phyloP scores from a whole-genome alignment of 1,140 invertebrate genomes.

The Dryas iulia region DNA sequence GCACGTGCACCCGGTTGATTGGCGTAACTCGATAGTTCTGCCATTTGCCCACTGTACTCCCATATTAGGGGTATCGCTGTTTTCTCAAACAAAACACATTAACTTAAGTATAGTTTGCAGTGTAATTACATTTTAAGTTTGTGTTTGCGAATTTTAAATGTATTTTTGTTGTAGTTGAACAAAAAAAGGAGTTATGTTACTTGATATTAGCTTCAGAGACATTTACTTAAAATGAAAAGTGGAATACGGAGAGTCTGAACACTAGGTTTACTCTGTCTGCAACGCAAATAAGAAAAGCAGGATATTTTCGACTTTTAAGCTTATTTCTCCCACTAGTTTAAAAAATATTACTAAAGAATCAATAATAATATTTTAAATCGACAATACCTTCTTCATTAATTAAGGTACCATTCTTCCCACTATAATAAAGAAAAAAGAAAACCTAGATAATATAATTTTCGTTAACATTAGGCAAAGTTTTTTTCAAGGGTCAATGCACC shows the following conservation, averaged over 20 bases:
- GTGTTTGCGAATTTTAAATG: not conserved
- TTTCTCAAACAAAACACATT: slow-evolving; percentile 1
- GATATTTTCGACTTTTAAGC: no score
- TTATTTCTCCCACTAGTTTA: no score
- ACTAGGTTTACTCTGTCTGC: no score
- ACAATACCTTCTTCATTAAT: no score
- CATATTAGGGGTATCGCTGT: slow-evolving; percentile 41
- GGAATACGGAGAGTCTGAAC: no score
- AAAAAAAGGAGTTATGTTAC: no score
- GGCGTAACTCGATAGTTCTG: slow-evolving; percentile 76
- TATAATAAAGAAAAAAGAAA: not conserved
- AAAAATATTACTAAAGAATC: no score
- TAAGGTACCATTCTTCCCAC: not conserved
- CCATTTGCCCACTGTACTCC: slow-evolving; percentile 62
- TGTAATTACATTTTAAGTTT: not conserved
- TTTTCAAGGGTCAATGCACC: slow-evolving; percentile 3
- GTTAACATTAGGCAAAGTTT: not conserved
- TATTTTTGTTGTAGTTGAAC: no score
- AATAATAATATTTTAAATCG: no score
- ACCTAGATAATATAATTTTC: not conserved
- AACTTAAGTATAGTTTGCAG: not conserved
- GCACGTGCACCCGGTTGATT: slow-evolving; percentile 72
- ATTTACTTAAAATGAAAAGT: no score
- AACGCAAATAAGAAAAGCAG: no score
- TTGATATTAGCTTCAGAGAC: no score